phyloP scores from a whole-genome alignment of 1,140 invertebrate species.

The Polypedilum vanderplanki region DNA sequence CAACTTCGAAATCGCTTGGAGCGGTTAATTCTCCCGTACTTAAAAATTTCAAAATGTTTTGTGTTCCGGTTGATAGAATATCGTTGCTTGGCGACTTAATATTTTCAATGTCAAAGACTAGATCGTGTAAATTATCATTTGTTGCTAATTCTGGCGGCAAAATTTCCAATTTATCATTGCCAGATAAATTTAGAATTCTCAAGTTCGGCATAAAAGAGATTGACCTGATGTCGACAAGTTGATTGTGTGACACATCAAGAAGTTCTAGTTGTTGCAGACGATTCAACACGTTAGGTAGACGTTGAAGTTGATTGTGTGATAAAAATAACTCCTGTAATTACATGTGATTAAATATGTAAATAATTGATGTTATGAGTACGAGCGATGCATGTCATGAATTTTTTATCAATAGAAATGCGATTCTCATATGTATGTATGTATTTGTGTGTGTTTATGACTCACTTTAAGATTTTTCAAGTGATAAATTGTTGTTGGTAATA shows the following conservation, averaged over 20 bases:
- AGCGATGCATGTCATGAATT: neutral
- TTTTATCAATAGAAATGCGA: conserved; percentile 29
- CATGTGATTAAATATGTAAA: conserved; percentile 25
- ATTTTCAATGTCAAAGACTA: conserved; percentile 55
- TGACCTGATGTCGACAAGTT: conserved; percentile 43
- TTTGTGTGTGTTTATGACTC: conserved; percentile 31
- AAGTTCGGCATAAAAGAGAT: conserved; percentile 55
- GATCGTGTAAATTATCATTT: conserved; percentile 42
- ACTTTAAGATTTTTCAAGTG: conserved; percentile 56
- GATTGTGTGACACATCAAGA: conserved; percentile 65
- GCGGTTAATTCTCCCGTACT: neutral
- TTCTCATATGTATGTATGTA: conserved; percentile 12
- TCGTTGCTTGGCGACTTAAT: conserved; percentile 53
- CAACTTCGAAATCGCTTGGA: neutral
- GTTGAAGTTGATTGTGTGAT: conserved; percentile 56
- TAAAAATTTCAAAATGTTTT: conserved; percentile 61
- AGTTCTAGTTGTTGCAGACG: conserved; percentile 53
- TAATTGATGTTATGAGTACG: neutral
- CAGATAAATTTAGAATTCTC: conserved; percentile 49
- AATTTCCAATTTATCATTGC: conserved; percentile 51
- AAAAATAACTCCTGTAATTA: conserved; percentile 55
- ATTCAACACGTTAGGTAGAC: conserved; percentile 60
- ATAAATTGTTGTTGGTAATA: conserved; percentile 54
- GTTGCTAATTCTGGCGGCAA: conserved; percentile 37
- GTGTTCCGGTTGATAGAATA: conserved; percentile 51